Percentiles rank a stretch among this genome's conserved stretches.
phyloP scores from a whole-genome alignment of 2,888 invertebrate species.

The Syrista parreyssii region DNA sequence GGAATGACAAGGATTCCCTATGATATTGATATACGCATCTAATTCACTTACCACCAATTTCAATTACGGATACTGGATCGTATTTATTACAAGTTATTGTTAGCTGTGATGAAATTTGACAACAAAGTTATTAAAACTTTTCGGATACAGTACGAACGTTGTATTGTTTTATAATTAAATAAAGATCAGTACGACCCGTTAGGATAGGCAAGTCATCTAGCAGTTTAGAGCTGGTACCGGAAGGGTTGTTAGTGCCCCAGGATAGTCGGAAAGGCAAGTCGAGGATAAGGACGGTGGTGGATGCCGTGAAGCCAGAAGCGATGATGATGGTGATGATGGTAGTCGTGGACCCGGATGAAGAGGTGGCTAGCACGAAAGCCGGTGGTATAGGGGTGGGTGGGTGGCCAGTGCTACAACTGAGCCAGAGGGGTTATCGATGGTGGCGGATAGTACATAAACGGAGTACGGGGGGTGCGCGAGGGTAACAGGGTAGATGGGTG shows the following conservation, averaged over 20 bases:
- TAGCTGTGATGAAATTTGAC: neutral
- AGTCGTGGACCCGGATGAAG: neutral
- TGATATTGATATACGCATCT: too few species aligned
- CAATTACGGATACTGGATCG: neutral
- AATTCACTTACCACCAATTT: too few species aligned
- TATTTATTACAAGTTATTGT: neutral
- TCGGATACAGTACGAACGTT: neutral
- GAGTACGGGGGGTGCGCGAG: slow-evolving; percentile 23
- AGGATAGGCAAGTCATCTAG: neutral
- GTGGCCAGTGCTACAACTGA: slow-evolving; percentile 23
- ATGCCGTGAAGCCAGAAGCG: neutral
- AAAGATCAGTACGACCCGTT: neutral
- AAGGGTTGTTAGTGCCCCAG: neutral
- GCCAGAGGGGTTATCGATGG: slow-evolving; percentile 57
- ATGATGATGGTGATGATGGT: neutral
- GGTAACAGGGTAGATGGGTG: slow-evolving; percentile 40
- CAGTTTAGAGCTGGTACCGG: neutral
- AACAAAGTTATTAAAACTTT: neutral
- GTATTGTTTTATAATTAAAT: neutral
- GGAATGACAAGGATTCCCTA: neutral
- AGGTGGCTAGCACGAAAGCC: neutral
- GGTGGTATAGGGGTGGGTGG: slow-evolving; percentile 27
- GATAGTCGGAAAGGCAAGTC: neutral
- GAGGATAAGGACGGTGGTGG: neutral
- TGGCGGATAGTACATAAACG: slow-evolving; percentile 49